Evolutionary conservation across 2,113 vertebrate genomes (phyloP).

Genomic region (Hirundichthys speculiger): DNA sequence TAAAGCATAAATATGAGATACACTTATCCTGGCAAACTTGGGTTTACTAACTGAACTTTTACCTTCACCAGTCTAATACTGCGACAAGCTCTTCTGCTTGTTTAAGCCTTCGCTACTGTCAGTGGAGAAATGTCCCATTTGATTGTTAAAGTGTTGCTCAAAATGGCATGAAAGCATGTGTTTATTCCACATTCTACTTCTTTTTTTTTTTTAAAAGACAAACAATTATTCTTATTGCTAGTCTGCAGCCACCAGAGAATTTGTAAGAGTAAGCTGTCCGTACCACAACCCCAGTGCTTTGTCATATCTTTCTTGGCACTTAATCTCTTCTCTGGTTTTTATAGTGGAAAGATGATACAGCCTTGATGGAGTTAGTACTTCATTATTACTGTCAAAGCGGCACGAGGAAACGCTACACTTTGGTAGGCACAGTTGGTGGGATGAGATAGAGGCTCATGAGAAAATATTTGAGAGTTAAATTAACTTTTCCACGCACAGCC

Average conservation of each 20-base stretch:
- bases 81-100: too few relatives aligned
- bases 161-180: background rate
- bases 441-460: background rate
- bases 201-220: background rate
- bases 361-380: conserved; percentile 21
- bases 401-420: conserved; percentile 2
- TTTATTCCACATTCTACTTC: conserved; percentile 8
- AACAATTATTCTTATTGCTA: conserved; percentile 9
- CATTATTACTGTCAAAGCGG: conserved; percentile 19
- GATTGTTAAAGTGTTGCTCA: background rate
- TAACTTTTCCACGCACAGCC: background rate
- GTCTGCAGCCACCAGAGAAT: conserved; percentile 12
- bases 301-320: conserved; percentile 5
- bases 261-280: conserved; percentile 12
- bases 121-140: background rate
- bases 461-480: conserved; percentile 8
- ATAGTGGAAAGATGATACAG: conserved; percentile 24
- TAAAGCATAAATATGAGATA: too few relatives aligned
- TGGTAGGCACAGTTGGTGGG: too few relatives aligned
- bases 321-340: background rate
- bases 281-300: conserved; percentile 1
- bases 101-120: too few relatives aligned
- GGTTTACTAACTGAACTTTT: too few relatives aligned
- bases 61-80: too few relatives aligned
- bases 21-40: too few relatives aligned